phyloP scores from a whole-genome alignment of 2,797 vertebrate species.

The Spinibarbus caldwelli region DNA sequence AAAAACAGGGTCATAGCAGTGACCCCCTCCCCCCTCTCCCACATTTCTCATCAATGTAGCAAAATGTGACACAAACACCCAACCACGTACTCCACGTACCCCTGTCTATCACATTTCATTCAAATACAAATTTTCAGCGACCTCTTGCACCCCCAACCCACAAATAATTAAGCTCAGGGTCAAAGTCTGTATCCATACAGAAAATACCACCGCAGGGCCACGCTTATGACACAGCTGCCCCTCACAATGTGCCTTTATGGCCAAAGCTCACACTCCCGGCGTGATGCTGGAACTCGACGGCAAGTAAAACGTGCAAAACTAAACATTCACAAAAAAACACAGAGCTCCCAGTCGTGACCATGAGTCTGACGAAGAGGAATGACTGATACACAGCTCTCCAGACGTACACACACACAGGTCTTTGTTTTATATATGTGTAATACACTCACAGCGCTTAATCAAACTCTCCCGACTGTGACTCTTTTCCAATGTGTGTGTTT shows the following conservation, averaged over 20 bases:
- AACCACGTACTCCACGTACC: slow-evolving; percentile 33
- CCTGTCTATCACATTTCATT: slow-evolving; percentile 24
- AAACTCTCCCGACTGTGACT: slow-evolving; percentile 32
- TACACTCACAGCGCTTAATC: slow-evolving; percentile 36
- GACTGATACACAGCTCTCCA: slow-evolving; percentile 28
- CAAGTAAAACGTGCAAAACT: slow-evolving; percentile 30
- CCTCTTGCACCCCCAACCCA: not conserved
- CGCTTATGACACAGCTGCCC: not conserved
- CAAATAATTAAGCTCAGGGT: slow-evolving; percentile 36
- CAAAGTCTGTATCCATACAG: slow-evolving; percentile 41
- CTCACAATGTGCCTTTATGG: slow-evolving; percentile 17
- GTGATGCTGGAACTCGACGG: not conserved
- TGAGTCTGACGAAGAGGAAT: slow-evolving; percentile 53
- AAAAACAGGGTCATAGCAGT: not conserved
- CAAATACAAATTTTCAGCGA: slow-evolving; percentile 33
- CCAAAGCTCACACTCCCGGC: not conserved
- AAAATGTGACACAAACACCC: not conserved
- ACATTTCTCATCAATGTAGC: not conserved
- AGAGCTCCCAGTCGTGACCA: slow-evolving; percentile 31
- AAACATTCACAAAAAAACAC: slow-evolving; percentile 37
- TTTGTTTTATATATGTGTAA: slow-evolving; percentile 36
- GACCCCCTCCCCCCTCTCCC: not conserved
- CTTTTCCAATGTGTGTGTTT: slow-evolving; percentile 34
- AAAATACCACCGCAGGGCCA: not conserved
- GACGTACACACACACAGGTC: slow-evolving; percentile 40